Conservation (phyloP, 1,140 invertebrate species). For the Drosophila lacteicornis region DNA sequence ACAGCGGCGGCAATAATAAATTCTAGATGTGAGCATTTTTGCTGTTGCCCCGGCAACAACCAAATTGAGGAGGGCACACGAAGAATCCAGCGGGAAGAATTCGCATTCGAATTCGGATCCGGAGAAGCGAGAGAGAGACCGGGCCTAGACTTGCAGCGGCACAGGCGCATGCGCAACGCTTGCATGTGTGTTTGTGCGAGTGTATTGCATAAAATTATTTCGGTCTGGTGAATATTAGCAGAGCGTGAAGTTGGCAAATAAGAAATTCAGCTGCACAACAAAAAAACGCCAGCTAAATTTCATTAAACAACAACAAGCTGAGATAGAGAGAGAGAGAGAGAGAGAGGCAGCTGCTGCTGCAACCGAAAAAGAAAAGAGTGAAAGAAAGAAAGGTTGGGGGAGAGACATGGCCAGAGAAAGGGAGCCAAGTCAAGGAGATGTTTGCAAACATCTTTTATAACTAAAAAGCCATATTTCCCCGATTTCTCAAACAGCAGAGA, state of each 20-base stretch:
- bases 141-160: constrained; percentile 28
- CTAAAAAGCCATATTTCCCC: not conserved
- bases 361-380: constrained; percentile 19
- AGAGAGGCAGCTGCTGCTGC: constrained; percentile 52
- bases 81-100: constrained; percentile 57
- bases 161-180: constrained; percentile 63
- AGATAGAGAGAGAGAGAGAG: constrained; percentile 30
- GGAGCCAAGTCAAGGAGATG: not conserved
- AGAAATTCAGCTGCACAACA: constrained; percentile 72
- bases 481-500: not conserved
- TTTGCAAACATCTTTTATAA: not conserved
- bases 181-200: constrained; percentile 47
- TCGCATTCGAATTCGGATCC: constrained; percentile 13
- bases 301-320: constrained; percentile 67
- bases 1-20: constrained; percentile 52
- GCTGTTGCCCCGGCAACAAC: constrained; percentile 55
- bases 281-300: constrained; percentile 71
- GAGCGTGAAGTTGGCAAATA: constrained; percentile 85
- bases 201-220: constrained; percentile 85
- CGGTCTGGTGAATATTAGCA: constrained; percentile 85
- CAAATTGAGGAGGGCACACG: constrained; percentile 64
- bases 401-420: constrained; percentile 16
- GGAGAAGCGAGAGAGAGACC: constrained; percentile 26
- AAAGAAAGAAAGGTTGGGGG: constrained; percentile 17
- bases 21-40: constrained; percentile 76